Conservation (phyloP, 2,888 invertebrate genomes). For the Pristionchus mayeri region DNA sequence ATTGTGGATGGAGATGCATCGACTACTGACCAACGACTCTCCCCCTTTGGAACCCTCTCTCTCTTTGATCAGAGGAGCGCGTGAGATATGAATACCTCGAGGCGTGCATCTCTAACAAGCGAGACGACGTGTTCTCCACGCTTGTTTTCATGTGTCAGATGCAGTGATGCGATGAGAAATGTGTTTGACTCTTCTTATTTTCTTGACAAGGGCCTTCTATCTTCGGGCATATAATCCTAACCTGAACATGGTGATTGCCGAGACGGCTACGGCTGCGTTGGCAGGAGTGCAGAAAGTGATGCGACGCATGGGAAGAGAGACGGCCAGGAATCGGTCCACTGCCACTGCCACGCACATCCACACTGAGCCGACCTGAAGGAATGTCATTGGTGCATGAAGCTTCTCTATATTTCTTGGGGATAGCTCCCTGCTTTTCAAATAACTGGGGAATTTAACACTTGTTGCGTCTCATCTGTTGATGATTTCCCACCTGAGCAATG, state of each 20-base stretch:
- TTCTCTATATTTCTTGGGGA: neutral
- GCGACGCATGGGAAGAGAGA: conserved; percentile 68
- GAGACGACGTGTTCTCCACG: neutral
- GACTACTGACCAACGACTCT: too few species aligned
- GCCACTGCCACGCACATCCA: conserved; percentile 75
- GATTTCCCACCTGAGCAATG: conserved; percentile 63
- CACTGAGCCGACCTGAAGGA: conserved; percentile 63
- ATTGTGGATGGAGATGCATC: too few species aligned
- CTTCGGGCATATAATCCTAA: neutral
- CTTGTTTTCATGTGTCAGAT: neutral
- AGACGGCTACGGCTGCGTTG: conserved; percentile 59
- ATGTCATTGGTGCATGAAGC: neutral
- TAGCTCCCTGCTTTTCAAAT: neutral
- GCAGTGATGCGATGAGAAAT: neutral
- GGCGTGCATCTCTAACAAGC: neutral
- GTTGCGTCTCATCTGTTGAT: neutral
- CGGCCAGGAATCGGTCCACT: conserved; percentile 73
- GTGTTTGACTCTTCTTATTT: too few species aligned
- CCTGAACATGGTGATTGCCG: conserved; percentile 65
- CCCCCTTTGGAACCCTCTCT: too few species aligned
- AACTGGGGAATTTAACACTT: neutral
- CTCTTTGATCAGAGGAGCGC: neutral
- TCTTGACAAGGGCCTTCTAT: neutral
- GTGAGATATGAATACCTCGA: too few species aligned
- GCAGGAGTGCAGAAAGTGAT: conserved; percentile 69